Conservation (phyloP, 2,797 vertebrate genomes). For the Hylomyscus alleni region DNA sequence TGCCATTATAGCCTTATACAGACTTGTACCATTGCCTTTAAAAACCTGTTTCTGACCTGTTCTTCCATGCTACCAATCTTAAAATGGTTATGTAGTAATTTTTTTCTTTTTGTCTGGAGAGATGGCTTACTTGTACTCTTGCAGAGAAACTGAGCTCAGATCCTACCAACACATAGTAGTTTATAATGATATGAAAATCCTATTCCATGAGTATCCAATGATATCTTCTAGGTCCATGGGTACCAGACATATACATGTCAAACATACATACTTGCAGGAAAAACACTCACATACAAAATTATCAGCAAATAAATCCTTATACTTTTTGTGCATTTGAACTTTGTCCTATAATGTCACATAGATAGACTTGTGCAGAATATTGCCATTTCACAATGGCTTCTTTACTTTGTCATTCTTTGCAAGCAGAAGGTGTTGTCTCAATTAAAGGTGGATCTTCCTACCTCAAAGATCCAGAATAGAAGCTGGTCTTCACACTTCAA, state of each 20-base stretch:
- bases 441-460: background rate
- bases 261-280: background rate
- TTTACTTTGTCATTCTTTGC: background rate
- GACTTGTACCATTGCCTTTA: background rate
- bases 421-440: background rate
- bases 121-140: background rate
- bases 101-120: background rate
- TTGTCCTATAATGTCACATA: background rate
- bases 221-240: background rate
- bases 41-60: background rate
- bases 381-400: slow-evolving; percentile 15
- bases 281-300: background rate
- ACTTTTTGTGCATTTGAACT: background rate
- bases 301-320: background rate
- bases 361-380: background rate
- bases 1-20: background rate
- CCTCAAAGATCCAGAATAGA: background rate
- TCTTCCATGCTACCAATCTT: background rate
- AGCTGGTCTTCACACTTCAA: background rate
- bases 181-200: background rate
- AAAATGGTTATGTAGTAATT: background rate
- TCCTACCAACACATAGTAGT: too few relatives aligned
- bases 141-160: background rate
- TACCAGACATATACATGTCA: background rate
- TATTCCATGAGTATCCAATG: background rate